Evolutionary conservation across 2,797 vertebrate genomes (phyloP).

Genomic region (Acanthis flammea): DNA sequence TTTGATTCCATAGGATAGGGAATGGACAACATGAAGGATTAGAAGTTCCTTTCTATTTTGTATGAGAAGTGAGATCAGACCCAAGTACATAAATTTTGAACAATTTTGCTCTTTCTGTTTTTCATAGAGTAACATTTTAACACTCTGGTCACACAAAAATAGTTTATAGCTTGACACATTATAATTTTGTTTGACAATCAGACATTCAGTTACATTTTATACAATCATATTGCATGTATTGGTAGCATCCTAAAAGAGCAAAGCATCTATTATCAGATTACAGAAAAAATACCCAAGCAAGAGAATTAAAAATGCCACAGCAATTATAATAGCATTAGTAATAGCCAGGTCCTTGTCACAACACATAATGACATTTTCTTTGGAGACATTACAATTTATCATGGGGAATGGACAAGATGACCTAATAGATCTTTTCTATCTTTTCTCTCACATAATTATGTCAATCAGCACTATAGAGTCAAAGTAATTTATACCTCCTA

Average conservation of each 20-base stretch:
- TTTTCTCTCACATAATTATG: slow-evolving; percentile 25
- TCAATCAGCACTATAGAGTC: background rate
- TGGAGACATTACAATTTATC: slow-evolving; percentile 1
- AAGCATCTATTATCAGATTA: background rate
- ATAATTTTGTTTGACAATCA: background rate
- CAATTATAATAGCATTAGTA: slow-evolving; percentile 27
- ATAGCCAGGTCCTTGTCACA: slow-evolving; percentile 24
- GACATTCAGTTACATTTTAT: background rate
- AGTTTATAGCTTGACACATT: background rate
- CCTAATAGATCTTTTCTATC: slow-evolving; percentile 26
- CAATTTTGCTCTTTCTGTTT: background rate
- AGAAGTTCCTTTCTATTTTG: background rate
- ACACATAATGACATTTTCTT: slow-evolving; percentile 11
- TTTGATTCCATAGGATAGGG: background rate
- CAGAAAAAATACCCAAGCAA: background rate
- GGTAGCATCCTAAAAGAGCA: background rate
- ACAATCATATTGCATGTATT: background rate
- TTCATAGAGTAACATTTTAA: background rate
- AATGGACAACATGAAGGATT: background rate
- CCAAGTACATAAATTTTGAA: background rate
- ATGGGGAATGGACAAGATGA: slow-evolving; percentile 20
- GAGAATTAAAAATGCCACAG: slow-evolving; percentile 7
- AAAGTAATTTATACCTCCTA: background rate
- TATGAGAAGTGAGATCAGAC: background rate
- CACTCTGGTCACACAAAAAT: background rate